Evolutionary conservation across 2,888 invertebrate species (phyloP).

Genomic region (Heteromyza rotundicornis): DNA sequence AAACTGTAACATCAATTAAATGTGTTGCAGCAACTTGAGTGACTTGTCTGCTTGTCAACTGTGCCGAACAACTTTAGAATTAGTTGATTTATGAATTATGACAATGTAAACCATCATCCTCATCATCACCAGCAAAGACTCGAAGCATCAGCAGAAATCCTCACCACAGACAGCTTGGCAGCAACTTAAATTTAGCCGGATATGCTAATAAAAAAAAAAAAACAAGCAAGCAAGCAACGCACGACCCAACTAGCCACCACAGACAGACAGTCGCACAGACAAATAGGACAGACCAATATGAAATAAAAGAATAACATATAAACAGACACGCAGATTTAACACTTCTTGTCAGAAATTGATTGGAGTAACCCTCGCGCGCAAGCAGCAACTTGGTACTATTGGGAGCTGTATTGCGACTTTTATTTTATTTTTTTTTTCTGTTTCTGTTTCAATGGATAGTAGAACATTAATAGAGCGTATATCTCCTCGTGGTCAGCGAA

Average conservation of each 20-base stretch:
- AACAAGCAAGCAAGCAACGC: too few species aligned
- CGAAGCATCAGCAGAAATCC: slow-evolving; percentile 13
- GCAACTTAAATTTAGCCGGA: slow-evolving; percentile 38
- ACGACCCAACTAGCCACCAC: not conserved
- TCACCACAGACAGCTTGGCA: slow-evolving; percentile 4
- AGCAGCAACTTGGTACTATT: slow-evolving; percentile 16
- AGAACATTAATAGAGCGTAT: too few species aligned
- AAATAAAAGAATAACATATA: not conserved
- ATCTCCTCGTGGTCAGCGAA: too few species aligned
- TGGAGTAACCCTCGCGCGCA: slow-evolving; percentile 47
- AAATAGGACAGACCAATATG: not conserved
- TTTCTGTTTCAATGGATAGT: too few species aligned
- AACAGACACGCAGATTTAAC: slow-evolving; percentile 54
- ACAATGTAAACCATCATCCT: slow-evolving; percentile 40
- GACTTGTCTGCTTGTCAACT: too few species aligned
- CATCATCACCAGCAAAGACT: slow-evolving; percentile 10
- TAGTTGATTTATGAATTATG: slow-evolving; percentile 57
- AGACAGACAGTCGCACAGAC: slow-evolving; percentile 11
- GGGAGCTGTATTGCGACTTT: too few species aligned
- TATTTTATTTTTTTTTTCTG: too few species aligned
- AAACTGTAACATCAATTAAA: too few species aligned
- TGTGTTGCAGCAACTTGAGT: too few species aligned
- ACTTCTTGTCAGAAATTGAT: slow-evolving; percentile 61
- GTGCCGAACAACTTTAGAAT: slow-evolving; percentile 47
- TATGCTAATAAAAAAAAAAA: slow-evolving; percentile 55